Evolutionary conservation across 2,888 invertebrate species (phyloP).

Genomic region (Folsomia manolachei): DNA sequence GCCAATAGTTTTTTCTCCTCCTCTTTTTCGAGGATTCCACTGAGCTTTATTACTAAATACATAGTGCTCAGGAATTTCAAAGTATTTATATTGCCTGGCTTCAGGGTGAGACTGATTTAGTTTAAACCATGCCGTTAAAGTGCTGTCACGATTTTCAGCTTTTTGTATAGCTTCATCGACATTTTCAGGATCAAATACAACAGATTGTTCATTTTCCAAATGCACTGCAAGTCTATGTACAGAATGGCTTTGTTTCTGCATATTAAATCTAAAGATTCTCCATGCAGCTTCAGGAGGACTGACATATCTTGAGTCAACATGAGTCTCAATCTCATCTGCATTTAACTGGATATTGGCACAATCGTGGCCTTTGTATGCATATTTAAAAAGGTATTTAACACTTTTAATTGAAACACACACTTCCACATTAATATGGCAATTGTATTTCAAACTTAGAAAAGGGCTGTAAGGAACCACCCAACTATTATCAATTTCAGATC

Average conservation of each 20-base stretch:
- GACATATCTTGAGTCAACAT: slow-evolving; percentile 52
- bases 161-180: slow-evolving; percentile 36
- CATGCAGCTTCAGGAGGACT: slow-evolving; percentile 52
- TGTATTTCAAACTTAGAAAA: slow-evolving; percentile 51
- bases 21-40: neutral
- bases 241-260: slow-evolving; percentile 52
- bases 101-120: slow-evolving; percentile 38
- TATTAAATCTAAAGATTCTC: slow-evolving; percentile 50
- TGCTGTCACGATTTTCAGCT: slow-evolving; percentile 32
- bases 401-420: slow-evolving; percentile 33
- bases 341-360: slow-evolving; percentile 21
- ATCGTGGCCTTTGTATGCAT: slow-evolving; percentile 49
- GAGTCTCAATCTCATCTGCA: slow-evolving; percentile 52
- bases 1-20: neutral
- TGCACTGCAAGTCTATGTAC: slow-evolving; percentile 53
- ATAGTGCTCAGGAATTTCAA: slow-evolving; percentile 48
- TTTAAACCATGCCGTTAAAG: slow-evolving; percentile 48
- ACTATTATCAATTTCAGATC: slow-evolving; percentile 53
- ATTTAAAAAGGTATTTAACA: slow-evolving; percentile 49
- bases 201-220: slow-evolving; percentile 50
- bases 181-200: slow-evolving; percentile 38
- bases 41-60: neutral
- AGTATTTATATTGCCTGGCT: slow-evolving; percentile 40
- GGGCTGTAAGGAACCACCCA: slow-evolving; percentile 54
- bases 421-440: slow-evolving; percentile 55